phyloP scores from a whole-genome alignment of 2,113 vertebrate genomes.

The Cyphomyrus plagiostoma region DNA sequence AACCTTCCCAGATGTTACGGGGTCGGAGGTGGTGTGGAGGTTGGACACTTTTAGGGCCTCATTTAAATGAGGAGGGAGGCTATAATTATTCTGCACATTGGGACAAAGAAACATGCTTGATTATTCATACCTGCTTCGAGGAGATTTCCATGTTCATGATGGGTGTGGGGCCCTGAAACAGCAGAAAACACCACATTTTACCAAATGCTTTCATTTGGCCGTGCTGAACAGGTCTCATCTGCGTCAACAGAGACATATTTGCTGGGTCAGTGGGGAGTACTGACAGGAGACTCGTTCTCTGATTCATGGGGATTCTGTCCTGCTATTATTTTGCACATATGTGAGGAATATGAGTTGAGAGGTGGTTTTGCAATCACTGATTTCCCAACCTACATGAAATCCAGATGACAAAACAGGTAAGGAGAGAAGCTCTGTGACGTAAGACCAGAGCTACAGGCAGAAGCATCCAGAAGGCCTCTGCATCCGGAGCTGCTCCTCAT shows the following conservation, averaged over 20 bases:
- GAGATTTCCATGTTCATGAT: constrained; percentile 86
- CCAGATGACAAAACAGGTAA: neutral
- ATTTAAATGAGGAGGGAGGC: neutral
- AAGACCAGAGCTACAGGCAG: neutral
- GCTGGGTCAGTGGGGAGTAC: neutral
- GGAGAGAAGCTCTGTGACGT: neutral
- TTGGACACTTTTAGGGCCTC: neutral
- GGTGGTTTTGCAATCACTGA: neutral
- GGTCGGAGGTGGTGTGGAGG: neutral
- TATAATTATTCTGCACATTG: neutral
- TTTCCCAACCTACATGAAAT: neutral
- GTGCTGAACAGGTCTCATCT: neutral
- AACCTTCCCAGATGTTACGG: neutral
- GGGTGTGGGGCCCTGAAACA: constrained; percentile 55
- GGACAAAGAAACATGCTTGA: neutral
- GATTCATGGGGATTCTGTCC: neutral
- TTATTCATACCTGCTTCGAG: constrained; percentile 79
- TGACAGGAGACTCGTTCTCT: neutral
- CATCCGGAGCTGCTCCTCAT: neutral
- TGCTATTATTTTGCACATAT: neutral
- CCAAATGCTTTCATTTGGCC: neutral
- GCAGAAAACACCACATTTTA: neutral
- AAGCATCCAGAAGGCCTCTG: neutral
- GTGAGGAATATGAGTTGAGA: neutral
- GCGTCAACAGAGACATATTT: neutral